Conservation (phyloP, 2,888 invertebrate species). For the Electrophaes corylata region DNA sequence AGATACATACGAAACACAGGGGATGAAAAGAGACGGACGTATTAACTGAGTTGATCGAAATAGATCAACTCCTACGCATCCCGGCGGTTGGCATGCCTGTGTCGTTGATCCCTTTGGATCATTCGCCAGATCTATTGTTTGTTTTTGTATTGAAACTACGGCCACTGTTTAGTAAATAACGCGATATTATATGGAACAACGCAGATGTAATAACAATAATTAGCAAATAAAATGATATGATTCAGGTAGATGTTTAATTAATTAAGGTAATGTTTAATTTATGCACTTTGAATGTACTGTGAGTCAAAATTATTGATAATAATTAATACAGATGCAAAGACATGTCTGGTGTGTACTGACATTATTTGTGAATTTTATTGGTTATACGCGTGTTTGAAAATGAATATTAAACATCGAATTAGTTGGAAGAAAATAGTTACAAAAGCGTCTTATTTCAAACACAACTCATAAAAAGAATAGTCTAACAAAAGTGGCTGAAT, state of each 20-base stretch:
- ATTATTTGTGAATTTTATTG: too few species aligned
- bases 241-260: conserved; percentile 2
- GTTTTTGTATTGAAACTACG: conserved; percentile 57
- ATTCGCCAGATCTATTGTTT: conserved; percentile 53
- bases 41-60: conserved; percentile 68
- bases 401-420: too few species aligned
- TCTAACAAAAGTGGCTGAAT: neutral
- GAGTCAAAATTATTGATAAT: too few species aligned
- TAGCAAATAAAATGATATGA: conserved; percentile 13
- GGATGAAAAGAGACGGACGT: conserved; percentile 52
- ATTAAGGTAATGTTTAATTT: too few species aligned
- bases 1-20: conserved; percentile 39
- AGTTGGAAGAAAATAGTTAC: too few species aligned
- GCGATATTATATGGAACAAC: conserved; percentile 19
- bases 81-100: conserved; percentile 56
- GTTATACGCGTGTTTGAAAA: too few species aligned
- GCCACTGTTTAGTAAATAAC: conserved; percentile 24
- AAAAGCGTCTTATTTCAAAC: neutral
- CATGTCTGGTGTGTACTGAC: too few species aligned
- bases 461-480: neutral
- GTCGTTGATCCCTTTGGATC: conserved; percentile 78
- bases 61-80: conserved; percentile 78
- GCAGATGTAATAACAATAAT: conserved; percentile 4
- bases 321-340: neutral
- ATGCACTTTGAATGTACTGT: too few species aligned